Conservation (phyloP, 2,113 vertebrate genomes). For the Anser cygnoides region DNA sequence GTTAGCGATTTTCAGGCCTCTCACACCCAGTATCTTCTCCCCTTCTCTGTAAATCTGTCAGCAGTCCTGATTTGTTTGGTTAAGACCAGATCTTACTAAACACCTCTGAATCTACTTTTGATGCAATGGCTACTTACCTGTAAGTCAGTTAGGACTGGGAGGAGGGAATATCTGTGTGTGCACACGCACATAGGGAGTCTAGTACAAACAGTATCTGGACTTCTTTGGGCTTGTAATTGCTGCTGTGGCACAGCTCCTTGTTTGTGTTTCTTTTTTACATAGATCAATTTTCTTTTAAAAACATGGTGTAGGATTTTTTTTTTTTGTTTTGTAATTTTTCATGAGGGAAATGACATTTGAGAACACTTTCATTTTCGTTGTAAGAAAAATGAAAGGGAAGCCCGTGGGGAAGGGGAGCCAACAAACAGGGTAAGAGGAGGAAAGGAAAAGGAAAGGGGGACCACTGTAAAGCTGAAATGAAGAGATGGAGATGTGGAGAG, state of each 20-base stretch:
- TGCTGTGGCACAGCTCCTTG: neutral
- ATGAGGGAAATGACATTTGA: neutral
- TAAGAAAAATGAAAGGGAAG: neutral
- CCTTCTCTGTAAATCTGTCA: constrained; percentile 22
- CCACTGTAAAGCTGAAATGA: neutral
- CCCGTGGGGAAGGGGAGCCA: neutral
- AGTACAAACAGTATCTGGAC: neutral
- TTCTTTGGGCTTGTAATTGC: neutral
- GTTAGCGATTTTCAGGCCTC: constrained; percentile 31
- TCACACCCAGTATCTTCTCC: constrained; percentile 32
- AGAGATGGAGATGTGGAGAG: neutral
- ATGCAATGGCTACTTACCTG: neutral
- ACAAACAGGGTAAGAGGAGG: neutral
- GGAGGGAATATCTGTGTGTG: neutral
- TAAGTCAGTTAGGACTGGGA: neutral
- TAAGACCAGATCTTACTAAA: constrained; percentile 22
- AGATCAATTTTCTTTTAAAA: neutral
- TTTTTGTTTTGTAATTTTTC: neutral
- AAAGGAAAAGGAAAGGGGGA: neutral
- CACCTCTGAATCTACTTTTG: neutral
- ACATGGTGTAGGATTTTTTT: neutral
- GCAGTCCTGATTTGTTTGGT: constrained; percentile 5
- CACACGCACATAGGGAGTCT: accelerated
- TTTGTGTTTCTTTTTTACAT: neutral
- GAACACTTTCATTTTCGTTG: neutral